Percentiles rank a stretch among this genome's conserved stretches.
phyloP scores from a whole-genome alignment of 2,797 vertebrate genomes.

The Crossoptilon crossoptilon region DNA sequence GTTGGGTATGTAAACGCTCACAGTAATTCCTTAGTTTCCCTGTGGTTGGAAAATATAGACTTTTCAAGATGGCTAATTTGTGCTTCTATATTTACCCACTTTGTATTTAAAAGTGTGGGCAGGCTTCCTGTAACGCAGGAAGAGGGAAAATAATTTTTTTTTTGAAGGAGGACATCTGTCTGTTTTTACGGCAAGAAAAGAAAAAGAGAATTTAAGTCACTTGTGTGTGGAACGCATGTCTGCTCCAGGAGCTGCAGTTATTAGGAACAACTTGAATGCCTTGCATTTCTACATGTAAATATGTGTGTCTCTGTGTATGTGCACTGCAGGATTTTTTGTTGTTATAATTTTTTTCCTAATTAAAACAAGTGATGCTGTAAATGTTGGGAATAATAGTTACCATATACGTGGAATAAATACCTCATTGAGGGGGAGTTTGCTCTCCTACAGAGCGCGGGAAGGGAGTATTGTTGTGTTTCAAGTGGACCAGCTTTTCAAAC shows the following conservation, averaged over 20 bases:
- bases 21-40: constrained; percentile 65
- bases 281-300: constrained; percentile 57
- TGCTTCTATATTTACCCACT: constrained; percentile 79
- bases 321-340: not conserved
- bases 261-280: constrained; percentile 56
- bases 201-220: constrained; percentile 46
- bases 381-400: constrained; percentile 70
- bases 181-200: constrained; percentile 60
- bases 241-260: constrained; percentile 68
- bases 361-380: constrained; percentile 53
- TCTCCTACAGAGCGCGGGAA: constrained; percentile 50
- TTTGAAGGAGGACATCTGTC: constrained; percentile 69
- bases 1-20: constrained; percentile 18
- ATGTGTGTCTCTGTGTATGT: not conserved
- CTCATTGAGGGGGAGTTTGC: constrained; percentile 28
- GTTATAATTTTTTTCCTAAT: constrained; percentile 21
- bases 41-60: constrained; percentile 76
- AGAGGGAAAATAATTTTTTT: constrained; percentile 66
- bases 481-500: constrained; percentile 44
- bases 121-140: constrained; percentile 78
- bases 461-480: constrained; percentile 28
- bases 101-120: constrained; percentile 78
- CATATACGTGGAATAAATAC: constrained; percentile 74
- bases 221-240: constrained; percentile 60
- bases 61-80: constrained; percentile 77